Evolutionary conservation across 2,113 vertebrate species (phyloP).

Genomic region (Sturnus vulgaris): DNA sequence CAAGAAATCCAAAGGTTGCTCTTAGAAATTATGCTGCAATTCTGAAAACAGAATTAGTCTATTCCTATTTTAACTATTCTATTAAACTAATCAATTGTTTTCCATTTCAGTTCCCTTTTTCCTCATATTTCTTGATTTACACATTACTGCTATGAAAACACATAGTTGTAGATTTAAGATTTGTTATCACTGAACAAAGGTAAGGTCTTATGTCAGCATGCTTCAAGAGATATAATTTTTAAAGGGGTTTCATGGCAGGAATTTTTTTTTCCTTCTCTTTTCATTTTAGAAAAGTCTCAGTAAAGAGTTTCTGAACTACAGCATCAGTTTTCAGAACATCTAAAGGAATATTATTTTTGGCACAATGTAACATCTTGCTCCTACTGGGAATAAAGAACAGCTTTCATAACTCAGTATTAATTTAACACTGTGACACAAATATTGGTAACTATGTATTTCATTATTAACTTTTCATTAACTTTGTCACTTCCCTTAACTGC

Average conservation of each 20-base stretch:
- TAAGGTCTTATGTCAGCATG: background rate
- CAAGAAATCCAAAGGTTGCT: background rate
- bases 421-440: background rate
- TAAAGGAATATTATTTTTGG: background rate
- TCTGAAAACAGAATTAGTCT: background rate
- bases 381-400: background rate
- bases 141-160: background rate
- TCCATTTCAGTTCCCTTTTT: background rate
- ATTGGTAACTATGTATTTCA: background rate
- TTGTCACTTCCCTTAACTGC: background rate
- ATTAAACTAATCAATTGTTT: background rate
- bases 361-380: background rate
- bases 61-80: background rate
- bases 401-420: background rate
- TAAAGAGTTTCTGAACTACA: background rate
- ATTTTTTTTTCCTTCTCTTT: background rate
- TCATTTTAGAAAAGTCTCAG: background rate
- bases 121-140: background rate
- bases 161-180: background rate
- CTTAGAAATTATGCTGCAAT: background rate
- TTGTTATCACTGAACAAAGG: background rate
- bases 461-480: background rate
- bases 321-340: background rate
- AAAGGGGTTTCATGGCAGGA: background rate
- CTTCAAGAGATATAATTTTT: background rate